A percentile compares a stretch with the other conserved stretches of the same genome.
Conservation (phyloP, 2,888 invertebrate genomes). For the Scaptomyza tumidula region DNA sequence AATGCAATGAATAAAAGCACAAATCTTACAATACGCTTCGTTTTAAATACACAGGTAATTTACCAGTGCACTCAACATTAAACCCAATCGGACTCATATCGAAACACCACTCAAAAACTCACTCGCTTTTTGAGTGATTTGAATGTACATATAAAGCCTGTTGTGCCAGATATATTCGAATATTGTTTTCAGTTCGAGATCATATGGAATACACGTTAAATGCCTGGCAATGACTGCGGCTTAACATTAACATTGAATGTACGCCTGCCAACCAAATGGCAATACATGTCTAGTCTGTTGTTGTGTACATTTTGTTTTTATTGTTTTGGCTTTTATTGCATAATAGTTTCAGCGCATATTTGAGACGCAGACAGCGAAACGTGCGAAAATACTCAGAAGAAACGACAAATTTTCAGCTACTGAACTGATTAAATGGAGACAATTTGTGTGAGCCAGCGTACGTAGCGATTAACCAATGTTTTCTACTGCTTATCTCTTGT, state of each 20-base stretch:
- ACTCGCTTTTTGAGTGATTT: conserved; percentile 53
- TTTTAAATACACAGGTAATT: conserved; percentile 44
- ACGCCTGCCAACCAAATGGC: conserved; percentile 35
- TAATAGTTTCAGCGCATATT: conserved; percentile 42
- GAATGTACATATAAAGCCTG: conserved; percentile 20
- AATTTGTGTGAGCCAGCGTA: conserved; percentile 16
- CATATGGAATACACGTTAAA: conserved; percentile 32
- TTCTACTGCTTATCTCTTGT: conserved; percentile 36
- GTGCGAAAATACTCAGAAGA: conserved; percentile 60
- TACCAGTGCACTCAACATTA: conserved; percentile 29
- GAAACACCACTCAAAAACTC: conserved; percentile 58
- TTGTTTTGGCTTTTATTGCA: conserved; percentile 41
- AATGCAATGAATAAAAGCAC: conserved; percentile 59
- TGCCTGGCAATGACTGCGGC: conserved; percentile 62
- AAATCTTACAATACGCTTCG: conserved; percentile 57
- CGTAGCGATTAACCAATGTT: conserved; percentile 33
- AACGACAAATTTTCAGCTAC: conserved; percentile 21
- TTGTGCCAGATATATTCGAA: conserved; percentile 29
- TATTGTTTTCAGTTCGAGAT: conserved; percentile 32
- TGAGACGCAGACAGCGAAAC: conserved; percentile 63
- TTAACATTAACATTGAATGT: conserved; percentile 70
- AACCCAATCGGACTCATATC: conserved; percentile 43
- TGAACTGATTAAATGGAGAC: conserved; percentile 62
- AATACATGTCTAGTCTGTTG: conserved; percentile 34
- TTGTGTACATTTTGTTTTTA: conserved; percentile 9